Evolutionary conservation across 2,888 invertebrate genomes (phyloP), one percentile per base, ranked within the genome.

Genomic region (Ochropacha duplaris): DNA sequence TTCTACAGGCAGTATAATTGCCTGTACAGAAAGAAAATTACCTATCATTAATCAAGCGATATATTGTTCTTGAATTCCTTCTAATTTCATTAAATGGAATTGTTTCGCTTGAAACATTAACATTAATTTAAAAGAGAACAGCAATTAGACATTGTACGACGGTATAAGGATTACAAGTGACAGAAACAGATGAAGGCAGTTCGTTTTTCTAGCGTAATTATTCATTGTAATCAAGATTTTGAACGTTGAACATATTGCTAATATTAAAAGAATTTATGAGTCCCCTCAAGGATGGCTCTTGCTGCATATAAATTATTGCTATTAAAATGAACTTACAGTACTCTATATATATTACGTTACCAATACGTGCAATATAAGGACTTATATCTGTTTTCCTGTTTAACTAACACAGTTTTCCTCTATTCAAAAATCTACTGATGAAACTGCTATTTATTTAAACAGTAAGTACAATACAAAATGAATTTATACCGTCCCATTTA

Each of bases 111-210:
- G 31, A 31, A 34, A 52, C 22, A 52, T 52, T 52, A 22, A 16
- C 52, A 31, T 22, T 34, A 31, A 52, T 34, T 34, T 31, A 52
- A 31, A 31, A 31, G 24, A 22, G 19, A 52, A 19, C 52, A 19
- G 52, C 52, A 52, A 52, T 52, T 52, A 52, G 22, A 52, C 28
- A 52, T 34, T 34, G 31, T 31, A 34, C 16, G 28, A 22, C 50
- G 28, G 50, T 12, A 26, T 28, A 51, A 19, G 50, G 50, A 26
- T 51, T 51, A 51, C 9, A 31, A 19, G 12, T 52, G 52, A 22
- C 52, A 31, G 52, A 31, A 22, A 52, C 31, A 52, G 22, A 52
- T 52, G 31, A 28, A n/a, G 44, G 44, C 19, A 44, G n/a, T 19
- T 19, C 44, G 19, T 16, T 39, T 16, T 6, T 39, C 39, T 14